phyloP scores from a whole-genome alignment of 2,113 vertebrate species.

The Setophaga kirtlandii region DNA sequence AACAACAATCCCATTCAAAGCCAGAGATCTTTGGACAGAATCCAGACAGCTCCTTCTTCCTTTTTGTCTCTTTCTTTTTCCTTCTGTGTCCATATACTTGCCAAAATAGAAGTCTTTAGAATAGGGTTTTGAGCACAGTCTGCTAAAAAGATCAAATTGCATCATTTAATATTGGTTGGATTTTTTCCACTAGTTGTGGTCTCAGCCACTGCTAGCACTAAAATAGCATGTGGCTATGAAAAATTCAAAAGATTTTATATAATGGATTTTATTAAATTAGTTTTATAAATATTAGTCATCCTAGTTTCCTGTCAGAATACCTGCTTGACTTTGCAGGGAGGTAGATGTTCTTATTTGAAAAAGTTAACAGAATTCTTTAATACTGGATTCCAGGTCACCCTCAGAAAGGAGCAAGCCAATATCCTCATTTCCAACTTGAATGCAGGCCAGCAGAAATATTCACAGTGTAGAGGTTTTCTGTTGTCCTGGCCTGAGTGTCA shows the following conservation, averaged over 20 bases:
- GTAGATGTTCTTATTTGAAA: neutral
- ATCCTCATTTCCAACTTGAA: neutral
- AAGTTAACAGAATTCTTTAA: neutral
- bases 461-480: neutral
- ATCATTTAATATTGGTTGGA: conserved; percentile 18
- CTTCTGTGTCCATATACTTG: neutral
- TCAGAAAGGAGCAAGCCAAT: neutral
- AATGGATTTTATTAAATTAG: conserved; percentile 1
- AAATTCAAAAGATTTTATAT: conserved; percentile 18
- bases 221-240: conserved; percentile 41
- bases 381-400: neutral
- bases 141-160: conserved; percentile 42
- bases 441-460: neutral
- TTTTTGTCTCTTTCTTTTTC: conserved; percentile 17
- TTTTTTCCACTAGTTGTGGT: conserved; percentile 26
- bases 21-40: conserved; percentile 8
- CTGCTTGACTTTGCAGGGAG: neutral
- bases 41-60: conserved; percentile 25
- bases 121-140: neutral
- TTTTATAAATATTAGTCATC: conserved; percentile 35
- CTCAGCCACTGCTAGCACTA: neutral
- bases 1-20: conserved; percentile 48
- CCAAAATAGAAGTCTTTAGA: conserved; percentile 24
- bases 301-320: neutral
- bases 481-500: neutral